Evolutionary conservation across 2,797 vertebrate genomes (phyloP).

Genomic region (Crenuchus spilurus): DNA sequence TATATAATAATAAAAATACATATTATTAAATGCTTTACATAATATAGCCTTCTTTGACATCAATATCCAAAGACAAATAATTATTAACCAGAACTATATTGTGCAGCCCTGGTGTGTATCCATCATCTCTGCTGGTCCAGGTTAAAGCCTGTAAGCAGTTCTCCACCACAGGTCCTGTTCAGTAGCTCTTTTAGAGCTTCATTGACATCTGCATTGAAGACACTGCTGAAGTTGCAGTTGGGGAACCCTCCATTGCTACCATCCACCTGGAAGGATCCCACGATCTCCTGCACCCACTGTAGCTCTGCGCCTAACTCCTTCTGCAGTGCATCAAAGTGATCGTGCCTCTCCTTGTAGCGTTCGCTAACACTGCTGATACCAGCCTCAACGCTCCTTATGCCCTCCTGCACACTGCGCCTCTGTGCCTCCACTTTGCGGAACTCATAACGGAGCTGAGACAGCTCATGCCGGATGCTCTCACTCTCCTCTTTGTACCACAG

Average conservation of each 20-base stretch:
- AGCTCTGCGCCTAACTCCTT: constrained; percentile 82
- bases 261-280: constrained; percentile 72
- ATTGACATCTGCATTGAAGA: constrained; percentile 72
- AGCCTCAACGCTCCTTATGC: constrained; percentile 70
- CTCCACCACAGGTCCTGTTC: constrained; percentile 72
- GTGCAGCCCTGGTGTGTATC: constrained; percentile 9
- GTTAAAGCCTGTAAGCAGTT: constrained; percentile 58
- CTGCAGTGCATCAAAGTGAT: constrained; percentile 78
- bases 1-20: no score
- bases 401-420: constrained; percentile 80
- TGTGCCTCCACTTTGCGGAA: constrained; percentile 81
- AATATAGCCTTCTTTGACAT: no score
- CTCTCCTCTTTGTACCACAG: constrained; percentile 87
- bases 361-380: constrained; percentile 68
- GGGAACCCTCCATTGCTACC: constrained; percentile 48
- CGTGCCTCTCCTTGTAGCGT: constrained; percentile 77
- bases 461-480: constrained; percentile 76
- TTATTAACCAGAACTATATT: neutral
- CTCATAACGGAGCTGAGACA: constrained; percentile 86
- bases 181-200: constrained; percentile 79
- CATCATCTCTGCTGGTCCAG: constrained; percentile 49
- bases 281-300: constrained; percentile 82
- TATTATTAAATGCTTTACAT: no score
- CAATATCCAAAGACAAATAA: no score
- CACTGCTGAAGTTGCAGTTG: constrained; percentile 62